phyloP scores from a whole-genome alignment of 2,888 invertebrate species.

The Aspidiotus destructor region DNA sequence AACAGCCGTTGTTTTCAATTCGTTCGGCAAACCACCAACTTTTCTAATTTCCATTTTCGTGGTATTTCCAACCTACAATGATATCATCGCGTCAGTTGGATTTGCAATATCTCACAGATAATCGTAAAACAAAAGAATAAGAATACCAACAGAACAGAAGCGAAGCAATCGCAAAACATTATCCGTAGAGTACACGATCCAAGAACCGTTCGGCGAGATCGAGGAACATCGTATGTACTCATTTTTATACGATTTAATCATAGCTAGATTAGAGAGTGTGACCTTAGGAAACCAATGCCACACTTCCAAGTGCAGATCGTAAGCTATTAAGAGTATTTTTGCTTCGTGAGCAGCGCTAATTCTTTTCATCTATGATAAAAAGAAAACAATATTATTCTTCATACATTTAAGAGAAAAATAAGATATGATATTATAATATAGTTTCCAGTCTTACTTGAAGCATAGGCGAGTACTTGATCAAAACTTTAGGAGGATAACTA shows the following conservation, averaged over 20 bases:
- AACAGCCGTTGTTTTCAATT: conserved; percentile 15
- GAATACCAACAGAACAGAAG: conserved; percentile 42
- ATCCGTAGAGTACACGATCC: conserved; percentile 65
- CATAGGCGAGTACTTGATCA: conserved; percentile 63
- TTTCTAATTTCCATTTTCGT: conserved; percentile 18
- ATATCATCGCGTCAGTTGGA: not conserved
- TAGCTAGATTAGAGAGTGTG: conserved; percentile 25
- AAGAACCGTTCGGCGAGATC: conserved; percentile 59
- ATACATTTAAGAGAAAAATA: conserved; percentile 13
- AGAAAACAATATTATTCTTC: not conserved
- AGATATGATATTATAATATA: not conserved
- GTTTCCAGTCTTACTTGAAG: conserved; percentile 44
- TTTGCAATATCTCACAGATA: too few relatives aligned
- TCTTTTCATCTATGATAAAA: conserved; percentile 36
- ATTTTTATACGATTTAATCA: conserved; percentile 34
- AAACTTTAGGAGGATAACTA: conserved; percentile 56
- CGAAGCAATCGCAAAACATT: conserved; percentile 56
- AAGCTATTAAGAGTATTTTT: conserved; percentile 42
- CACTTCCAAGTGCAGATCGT: conserved; percentile 42
- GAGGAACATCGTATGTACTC: conserved; percentile 54
- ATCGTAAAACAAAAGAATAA: too few relatives aligned
- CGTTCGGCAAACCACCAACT: conserved; percentile 13
- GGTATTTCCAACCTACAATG: conserved; percentile 5
- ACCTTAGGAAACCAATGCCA: conserved; percentile 39
- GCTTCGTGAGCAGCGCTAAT: conserved; percentile 40